phyloP scores from a whole-genome alignment of 2,113 vertebrate genomes.

The Cebidichthys violaceus region DNA sequence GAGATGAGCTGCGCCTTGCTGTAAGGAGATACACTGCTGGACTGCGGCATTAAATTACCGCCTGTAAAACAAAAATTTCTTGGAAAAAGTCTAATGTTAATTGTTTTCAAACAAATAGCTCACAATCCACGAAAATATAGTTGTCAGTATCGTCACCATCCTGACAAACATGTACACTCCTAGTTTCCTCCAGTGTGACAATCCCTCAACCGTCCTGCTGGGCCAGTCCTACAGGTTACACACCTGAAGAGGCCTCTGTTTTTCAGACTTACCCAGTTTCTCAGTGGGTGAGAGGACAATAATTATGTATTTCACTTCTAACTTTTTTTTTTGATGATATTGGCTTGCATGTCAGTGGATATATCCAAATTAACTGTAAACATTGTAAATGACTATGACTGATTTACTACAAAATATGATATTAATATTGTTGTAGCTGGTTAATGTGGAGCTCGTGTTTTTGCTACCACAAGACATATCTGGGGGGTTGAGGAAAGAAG shows the following conservation, averaged over 20 bases:
- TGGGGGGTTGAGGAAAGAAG: neutral
- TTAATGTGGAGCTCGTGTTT: neutral
- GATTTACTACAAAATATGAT: neutral
- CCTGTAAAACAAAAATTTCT: neutral
- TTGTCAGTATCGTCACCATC: constrained; percentile 15
- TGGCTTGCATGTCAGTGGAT: neutral
- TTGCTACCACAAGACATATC: neutral
- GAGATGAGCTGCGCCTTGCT: constrained; percentile 44
- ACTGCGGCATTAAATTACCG: constrained; percentile 56
- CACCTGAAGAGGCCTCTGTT: neutral
- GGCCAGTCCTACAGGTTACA: constrained; percentile 70
- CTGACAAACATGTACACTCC: constrained; percentile 42
- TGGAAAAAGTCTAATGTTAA: neutral
- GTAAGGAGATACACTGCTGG: constrained; percentile 62
- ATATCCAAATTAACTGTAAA: neutral
- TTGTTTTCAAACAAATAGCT: neutral
- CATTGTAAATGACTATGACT: neutral
- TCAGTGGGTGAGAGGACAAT: neutral
- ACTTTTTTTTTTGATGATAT: neutral
- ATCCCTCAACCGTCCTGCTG: constrained; percentile 38
- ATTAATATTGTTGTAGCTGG: neutral
- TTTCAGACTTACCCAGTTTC: neutral
- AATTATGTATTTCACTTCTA: neutral
- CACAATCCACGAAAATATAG: neutral
- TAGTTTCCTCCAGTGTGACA: constrained; percentile 36